Evolutionary conservation across 2,797 vertebrate species (phyloP), one percentile per base, ranked within the genome.

Genomic region (Manis crassicaudata): DNA sequence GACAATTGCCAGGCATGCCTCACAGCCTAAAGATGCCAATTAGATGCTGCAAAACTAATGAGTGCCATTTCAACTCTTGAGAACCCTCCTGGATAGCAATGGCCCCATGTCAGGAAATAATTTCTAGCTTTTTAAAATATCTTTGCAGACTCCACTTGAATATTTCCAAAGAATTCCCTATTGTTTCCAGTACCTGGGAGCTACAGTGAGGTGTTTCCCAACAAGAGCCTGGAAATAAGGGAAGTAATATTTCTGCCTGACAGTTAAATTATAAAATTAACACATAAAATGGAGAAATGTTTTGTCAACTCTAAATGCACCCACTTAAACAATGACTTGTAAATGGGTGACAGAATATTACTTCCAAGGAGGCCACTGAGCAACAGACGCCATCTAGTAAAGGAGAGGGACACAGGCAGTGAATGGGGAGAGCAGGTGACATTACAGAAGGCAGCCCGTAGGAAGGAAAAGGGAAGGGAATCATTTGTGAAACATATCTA

Each of bases 221-320:
- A 73, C 2, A 77, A 85, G 21, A 68, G 12, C 21, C 46, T 81
- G 27, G 35, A 75, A 88, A 90, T 72, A 43, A 94, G 14, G 56
- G 40, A 92, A 83, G 18, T 52, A 75, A 81, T 81, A 90, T 37
- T 86, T 95, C 82, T 80, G 40, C 11, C n/a, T 77, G 21, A 85
- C 20, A 75, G 52, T 72, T 75, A 94, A 82, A 62, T 85, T 62
- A 52, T 58, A 89, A 93, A 95, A 87, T 84, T 82, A 93, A 88
- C 43, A 65, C 54, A 54, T 70, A 76, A 80, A 89, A 92, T 2
- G 4, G 60, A 46, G 46, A 84, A 35, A 40, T 88, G 82, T 37
- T 67, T 84, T 90, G 46, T 79, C 62, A 86, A 21, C 12, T 27
- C 35, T 56, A 86, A 75, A 67, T n/a, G 16, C 23, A n/a, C 18